A percentile compares a stretch with the other conserved stretches of the same genome.
phyloP scores from a whole-genome alignment of 2,797 vertebrate species.

The Sebastiscus tertius region DNA sequence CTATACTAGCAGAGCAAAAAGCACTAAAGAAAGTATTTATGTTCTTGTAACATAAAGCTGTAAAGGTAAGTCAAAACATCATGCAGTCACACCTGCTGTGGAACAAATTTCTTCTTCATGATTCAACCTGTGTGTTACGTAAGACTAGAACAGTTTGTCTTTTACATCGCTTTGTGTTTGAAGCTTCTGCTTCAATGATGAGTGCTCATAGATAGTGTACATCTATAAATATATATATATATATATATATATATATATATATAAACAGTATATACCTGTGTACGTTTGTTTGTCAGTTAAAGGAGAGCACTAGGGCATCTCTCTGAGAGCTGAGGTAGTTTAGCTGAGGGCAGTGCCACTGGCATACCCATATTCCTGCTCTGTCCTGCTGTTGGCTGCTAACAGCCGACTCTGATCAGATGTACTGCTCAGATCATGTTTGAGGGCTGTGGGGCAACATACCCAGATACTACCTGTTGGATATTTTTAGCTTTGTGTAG shows the following conservation, averaged over 20 bases:
- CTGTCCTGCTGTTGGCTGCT: slow-evolving; percentile 25
- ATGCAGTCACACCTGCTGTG: neutral
- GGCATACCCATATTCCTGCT: slow-evolving; percentile 30
- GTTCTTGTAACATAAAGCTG: neutral
- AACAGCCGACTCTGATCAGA: slow-evolving; percentile 19
- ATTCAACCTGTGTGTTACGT: neutral
- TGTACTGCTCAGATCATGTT: slow-evolving; percentile 26
- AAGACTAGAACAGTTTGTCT: neutral
- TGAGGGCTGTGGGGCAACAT: neutral
- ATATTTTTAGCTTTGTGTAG: neutral
- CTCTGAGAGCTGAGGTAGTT: slow-evolving; percentile 31
- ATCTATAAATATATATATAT: neutral
- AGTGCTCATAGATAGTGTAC: neutral
- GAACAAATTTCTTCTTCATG: slow-evolving; percentile 1
- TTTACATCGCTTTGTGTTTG: neutral
- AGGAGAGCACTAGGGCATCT: neutral
- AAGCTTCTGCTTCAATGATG: neutral
- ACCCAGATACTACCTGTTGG: neutral
- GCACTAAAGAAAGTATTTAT: neutral
- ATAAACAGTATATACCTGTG: neutral
- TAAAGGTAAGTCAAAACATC: neutral
- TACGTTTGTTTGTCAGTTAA: neutral
- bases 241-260: neutral
- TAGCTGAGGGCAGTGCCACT: slow-evolving; percentile 52
- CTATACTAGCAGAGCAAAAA: neutral